Evolutionary conservation across 2,888 invertebrate species (phyloP), one percentile per base, ranked within the genome.

Genomic region (Deroplatys truncata): DNA sequence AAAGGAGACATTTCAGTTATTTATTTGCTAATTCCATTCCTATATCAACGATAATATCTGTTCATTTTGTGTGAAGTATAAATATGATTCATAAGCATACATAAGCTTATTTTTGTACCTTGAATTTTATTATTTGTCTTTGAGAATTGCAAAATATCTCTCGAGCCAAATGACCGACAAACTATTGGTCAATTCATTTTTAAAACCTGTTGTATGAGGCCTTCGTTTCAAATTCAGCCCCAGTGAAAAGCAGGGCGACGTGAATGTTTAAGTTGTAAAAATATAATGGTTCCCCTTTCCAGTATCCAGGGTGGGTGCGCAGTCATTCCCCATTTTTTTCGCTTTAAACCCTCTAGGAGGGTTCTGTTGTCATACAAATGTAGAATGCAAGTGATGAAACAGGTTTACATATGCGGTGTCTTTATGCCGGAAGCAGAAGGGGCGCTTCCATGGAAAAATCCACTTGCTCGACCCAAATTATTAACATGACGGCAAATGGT

Each of bases 211-310:
- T 87, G 83, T 83, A 83, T 43, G 43, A 72, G 82, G 2, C 82
- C 72, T 85, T 84, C 85, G 86, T 88, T 90, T 90, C 86, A 88
- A 88, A 90, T 90, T 90, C 90, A 88, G 88, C 84, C 86, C 90
- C 85, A 90, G 90, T 90, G 86, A 86, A 84, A 90, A 90, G 88
- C 86, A 88, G 84, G 82, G 43, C 84, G 88, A 88, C 84, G 83
- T 85, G 88, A 88, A 88, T 90, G 90, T 90, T 84, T 72, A 88
- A 90, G 88, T 88, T 83, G 85, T 88, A 88, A 88, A 89, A 88
- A 72, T n/a, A 72, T 72, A 84, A 85, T 85, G 85, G 15, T 85
- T 56, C 88, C 16, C 31, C 25, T 31, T 28, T 20, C 20, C 25
- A 20, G 49, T 35, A 86, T 28, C 25, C 29, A 28, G 72, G 31